phyloP scores from a whole-genome alignment of 2,797 vertebrate genomes.

The Pangasius sanitwongsei region DNA sequence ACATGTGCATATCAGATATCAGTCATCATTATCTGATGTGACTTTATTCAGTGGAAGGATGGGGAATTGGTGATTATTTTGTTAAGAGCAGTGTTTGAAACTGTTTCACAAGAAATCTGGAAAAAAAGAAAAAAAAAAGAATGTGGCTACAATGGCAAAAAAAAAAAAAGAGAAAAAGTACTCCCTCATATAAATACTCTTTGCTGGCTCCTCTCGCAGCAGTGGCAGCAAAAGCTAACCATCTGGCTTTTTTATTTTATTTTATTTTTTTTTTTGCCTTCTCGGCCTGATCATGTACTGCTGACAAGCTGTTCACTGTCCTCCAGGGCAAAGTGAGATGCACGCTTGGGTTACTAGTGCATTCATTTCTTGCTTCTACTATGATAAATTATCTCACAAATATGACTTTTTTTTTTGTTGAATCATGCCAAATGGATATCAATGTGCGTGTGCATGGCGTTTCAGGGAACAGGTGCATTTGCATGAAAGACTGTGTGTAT shows the following conservation, averaged over 20 bases:
- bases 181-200: background rate
- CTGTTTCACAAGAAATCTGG: background rate
- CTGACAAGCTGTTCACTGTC: background rate
- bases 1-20: background rate
- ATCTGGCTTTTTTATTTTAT: background rate
- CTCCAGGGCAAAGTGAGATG: background rate
- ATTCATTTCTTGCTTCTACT: background rate
- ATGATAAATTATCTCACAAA: background rate
- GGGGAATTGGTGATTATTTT: background rate
- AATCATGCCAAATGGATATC: background rate
- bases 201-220: background rate
- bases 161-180: background rate
- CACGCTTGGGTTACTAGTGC: background rate
- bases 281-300: background rate
- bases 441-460: background rate
- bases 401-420: background rate
- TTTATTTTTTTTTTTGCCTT: background rate
- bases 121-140: background rate
- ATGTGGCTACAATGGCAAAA: background rate
- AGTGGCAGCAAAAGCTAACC: constrained; percentile 1
- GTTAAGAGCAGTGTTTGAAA: background rate
- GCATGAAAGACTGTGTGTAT: background rate
- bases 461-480: background rate
- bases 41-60: background rate
- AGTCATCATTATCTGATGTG: background rate